These are phyloP conservation scores for Mungos mungo DNA, from an alignment of 2,113 vertebrate genomes.

Conservation along the genomic window DNA sequence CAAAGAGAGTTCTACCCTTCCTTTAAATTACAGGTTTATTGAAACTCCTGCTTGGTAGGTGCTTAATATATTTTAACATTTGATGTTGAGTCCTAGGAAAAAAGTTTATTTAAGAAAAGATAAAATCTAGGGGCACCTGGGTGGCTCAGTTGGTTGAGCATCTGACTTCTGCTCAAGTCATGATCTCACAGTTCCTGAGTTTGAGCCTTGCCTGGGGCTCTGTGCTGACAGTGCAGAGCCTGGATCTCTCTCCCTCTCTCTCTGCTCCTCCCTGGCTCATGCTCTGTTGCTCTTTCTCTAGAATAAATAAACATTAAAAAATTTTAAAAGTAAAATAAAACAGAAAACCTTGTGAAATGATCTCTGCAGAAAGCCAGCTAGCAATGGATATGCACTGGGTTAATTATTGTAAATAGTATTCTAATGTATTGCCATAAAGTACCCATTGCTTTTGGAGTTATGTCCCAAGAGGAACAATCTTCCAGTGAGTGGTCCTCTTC, in stretches of 20 bases:
- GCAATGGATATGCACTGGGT: too few species aligned
- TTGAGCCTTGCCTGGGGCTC: too few species aligned
- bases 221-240: too few species aligned
- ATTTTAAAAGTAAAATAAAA: too few species aligned
- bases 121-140: neutral
- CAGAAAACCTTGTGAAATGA: neutral
- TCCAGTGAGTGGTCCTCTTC: neutral
- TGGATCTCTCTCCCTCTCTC: too few species aligned
- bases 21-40: neutral
- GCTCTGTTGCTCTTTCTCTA: too few species aligned
- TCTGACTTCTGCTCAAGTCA: too few species aligned
- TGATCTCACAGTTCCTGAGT: too few species aligned
- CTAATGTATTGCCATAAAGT: neutral
- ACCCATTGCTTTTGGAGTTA: neutral
- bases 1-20: neutral
- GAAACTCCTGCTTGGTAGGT: neutral
- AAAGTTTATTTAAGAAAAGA: neutral
- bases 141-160: too few species aligned
- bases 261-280: too few species aligned
- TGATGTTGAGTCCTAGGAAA: neutral
- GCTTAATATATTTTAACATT: neutral
- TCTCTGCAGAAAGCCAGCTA: neutral
- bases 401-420: neutral
- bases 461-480: accelerated
- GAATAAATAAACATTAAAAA: too few species aligned